A percentile compares a stretch with the other conserved stretches of the same genome.
These are phyloP conservation scores for Thunnus maccoyii DNA, from an alignment of 2,113 vertebrate species.

Conservation along the genomic window DNA sequence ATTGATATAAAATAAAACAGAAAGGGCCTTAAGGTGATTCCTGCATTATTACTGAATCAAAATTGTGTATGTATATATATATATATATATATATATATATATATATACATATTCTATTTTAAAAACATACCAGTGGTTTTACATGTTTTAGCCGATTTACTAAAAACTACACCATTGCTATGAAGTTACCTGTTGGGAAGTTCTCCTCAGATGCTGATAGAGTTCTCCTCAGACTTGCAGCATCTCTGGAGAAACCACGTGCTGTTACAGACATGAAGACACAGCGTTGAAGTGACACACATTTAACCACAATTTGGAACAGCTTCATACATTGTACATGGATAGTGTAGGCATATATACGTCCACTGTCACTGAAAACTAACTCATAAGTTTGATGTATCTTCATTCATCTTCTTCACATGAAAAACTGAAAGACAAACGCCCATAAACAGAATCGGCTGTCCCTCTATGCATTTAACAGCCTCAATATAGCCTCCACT, in stretches of 20 bases:
- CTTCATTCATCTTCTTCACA: no score
- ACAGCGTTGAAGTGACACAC: not conserved
- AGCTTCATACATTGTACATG: not conserved
- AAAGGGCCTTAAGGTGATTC: not conserved
- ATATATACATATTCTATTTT: no score
- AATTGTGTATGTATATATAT: no score
- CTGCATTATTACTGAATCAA: not conserved
- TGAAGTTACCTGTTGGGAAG: constrained; percentile 73
- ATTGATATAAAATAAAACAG: no score
- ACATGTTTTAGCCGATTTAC: no score
- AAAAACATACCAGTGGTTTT: no score
- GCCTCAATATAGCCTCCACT: no score
- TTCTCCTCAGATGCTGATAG: constrained; percentile 62
- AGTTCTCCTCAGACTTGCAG: constrained; percentile 49
- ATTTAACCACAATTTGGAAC: not conserved
- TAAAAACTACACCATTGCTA: not conserved
- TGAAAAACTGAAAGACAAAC: no score
- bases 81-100: no score
- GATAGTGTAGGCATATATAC: no score
- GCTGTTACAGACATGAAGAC: constrained; percentile 39
- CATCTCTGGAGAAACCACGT: constrained; percentile 48
- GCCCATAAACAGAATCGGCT: no score
- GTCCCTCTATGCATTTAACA: no score
- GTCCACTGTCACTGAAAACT: not conserved
- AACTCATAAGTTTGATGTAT: not conserved